These are phyloP conservation scores for Bubo bubo DNA, from an alignment of 2,113 vertebrate genomes.

Conservation along the genomic window DNA sequence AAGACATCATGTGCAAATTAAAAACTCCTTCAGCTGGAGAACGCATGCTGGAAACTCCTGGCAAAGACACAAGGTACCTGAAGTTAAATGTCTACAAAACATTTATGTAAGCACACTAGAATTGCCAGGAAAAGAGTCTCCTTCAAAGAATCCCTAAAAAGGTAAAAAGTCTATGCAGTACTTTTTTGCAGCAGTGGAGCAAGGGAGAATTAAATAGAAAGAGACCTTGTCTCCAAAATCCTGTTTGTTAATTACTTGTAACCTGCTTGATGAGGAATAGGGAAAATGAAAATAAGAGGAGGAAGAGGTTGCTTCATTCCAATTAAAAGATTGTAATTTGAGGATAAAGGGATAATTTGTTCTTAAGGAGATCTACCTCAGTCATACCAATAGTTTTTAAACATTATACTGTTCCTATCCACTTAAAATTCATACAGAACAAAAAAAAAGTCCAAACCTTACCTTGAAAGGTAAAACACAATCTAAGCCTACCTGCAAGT, in stretches of 20 bases:
- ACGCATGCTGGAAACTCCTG: background rate
- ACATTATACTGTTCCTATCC: background rate
- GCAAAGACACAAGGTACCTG: background rate
- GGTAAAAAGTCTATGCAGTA: background rate
- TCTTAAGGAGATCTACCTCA: background rate
- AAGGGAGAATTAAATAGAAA: background rate
- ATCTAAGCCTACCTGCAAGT: background rate
- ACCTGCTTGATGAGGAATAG: background rate
- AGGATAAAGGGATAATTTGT: background rate
- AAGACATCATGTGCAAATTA: background rate
- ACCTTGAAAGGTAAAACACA: background rate
- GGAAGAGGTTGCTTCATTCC: background rate
- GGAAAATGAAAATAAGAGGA: background rate
- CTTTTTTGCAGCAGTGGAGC: background rate
- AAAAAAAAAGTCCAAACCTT: background rate
- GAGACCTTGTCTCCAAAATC: background rate
- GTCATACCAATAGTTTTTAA: background rate
- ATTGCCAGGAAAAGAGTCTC: background rate
- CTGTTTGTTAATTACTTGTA: background rate
- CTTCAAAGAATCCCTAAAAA: background rate
- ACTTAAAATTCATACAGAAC: background rate
- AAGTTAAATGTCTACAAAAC: background rate
- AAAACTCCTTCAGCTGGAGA: background rate
- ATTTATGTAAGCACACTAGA: background rate
- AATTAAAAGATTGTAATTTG: background rate